Evolutionary conservation across 1,140 invertebrate species (phyloP).

Genomic region (Drosophila hydei): DNA sequence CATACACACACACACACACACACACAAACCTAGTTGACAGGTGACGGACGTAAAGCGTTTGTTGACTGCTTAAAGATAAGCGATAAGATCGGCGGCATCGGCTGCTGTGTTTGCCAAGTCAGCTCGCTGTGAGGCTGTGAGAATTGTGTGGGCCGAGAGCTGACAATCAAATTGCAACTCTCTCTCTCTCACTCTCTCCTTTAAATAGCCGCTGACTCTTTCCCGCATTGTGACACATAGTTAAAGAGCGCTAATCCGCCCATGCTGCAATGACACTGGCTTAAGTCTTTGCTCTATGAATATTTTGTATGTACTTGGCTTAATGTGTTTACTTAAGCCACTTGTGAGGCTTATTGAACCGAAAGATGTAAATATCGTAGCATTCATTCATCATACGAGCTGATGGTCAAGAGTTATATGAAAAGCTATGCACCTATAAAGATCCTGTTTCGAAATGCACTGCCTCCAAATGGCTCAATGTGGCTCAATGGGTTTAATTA

Average conservation of each 20-base stretch:
- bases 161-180: conserved; percentile 60
- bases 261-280: conserved; percentile 10
- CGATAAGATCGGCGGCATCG: conserved; percentile 45
- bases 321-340: not conserved
- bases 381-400: too few species aligned
- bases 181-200: conserved; percentile 16
- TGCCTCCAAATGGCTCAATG: too few species aligned
- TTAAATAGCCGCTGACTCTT: too few species aligned
- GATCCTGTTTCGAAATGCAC: too few species aligned
- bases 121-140: conserved; percentile 21
- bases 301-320: too few species aligned
- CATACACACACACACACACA: not conserved
- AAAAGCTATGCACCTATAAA: too few species aligned
- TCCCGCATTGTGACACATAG: too few species aligned
- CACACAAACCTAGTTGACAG: not conserved
- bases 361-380: too few species aligned
- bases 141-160: not conserved
- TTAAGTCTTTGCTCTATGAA: not conserved
- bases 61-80: conserved; percentile 43
- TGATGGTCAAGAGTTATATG: too few species aligned
- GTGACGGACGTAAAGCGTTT: conserved; percentile 35
- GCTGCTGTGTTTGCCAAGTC: conserved; percentile 33
- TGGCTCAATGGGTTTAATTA: too few species aligned
- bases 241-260: not conserved
- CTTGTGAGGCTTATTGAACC: not conserved